Evolutionary conservation across 2,113 vertebrate genomes (phyloP), one percentile per base, ranked within the genome.

Genomic region (Baryphthengus martii): DNA sequence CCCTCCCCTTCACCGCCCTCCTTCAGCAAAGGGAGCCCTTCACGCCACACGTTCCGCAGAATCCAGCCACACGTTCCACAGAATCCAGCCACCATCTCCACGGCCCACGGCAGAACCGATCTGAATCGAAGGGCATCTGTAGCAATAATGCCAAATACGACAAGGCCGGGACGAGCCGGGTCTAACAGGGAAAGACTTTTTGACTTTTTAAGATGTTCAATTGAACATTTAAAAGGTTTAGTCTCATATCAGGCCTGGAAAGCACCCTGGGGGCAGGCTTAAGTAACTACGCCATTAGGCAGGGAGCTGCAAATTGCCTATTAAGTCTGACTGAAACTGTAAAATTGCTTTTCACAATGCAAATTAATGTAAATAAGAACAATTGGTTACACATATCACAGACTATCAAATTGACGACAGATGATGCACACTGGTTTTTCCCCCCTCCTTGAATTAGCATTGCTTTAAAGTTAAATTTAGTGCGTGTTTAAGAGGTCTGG

Each of bases 281-380:
- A 97, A 98, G 98, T 97, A 97, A 97, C 97, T 97, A 93, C 55
- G 87, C 98, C 97, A 98, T 98, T 98, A 98, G 97, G 98, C 97
- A 97, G 95, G 86, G 95, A 96, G 97, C 97, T 97, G 98, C 96
- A 98, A 98, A 98, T 98, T 98, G 98, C 97, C 98, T 98, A 98
- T 98, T 98, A 98, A 98, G 95, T 92, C 97, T 97, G 98, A 98
- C 97, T 98, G 97, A 97, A 98, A 98, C 97, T 98, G 98, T 98
- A 98, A 98, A 98, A 98, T 98, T 97, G 98, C 98, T 97, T 98
- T 98, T 98, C 98, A 97, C 98, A 97, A 98, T 98, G 98, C 98
- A 98, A 98, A 98, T 98, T 97, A 98, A 98, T 98, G 98, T 98
- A 98, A 98, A 98, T 98, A 98, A 98, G 98, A 98, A 98, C 98